Conservation (phyloP, 1,140 invertebrate genomes). For the Lineus longissimus region DNA sequence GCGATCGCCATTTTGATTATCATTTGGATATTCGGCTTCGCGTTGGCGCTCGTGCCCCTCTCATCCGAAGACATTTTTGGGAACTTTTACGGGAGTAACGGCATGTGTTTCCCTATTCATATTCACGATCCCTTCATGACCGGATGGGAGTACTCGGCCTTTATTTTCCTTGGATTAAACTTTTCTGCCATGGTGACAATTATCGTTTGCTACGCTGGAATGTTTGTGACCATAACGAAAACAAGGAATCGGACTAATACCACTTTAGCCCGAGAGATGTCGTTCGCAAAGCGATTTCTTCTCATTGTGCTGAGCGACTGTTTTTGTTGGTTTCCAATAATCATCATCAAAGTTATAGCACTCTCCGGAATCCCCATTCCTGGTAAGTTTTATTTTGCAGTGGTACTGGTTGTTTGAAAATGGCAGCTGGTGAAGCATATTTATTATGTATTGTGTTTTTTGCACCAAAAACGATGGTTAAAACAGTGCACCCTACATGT, state of each 20-base stretch:
- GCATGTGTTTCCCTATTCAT: slow-evolving; percentile 51
- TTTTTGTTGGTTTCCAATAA: neutral
- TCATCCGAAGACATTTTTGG: slow-evolving; percentile 61
- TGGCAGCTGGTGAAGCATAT: no score
- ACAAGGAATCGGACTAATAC: neutral
- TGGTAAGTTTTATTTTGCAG: neutral
- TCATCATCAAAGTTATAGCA: neutral
- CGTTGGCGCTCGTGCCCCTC: slow-evolving; percentile 65
- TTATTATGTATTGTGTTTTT: no score
- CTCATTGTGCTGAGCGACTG: neutral
- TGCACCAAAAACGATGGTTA: no score
- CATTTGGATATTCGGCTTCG: slow-evolving; percentile 65
- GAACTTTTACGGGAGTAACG: slow-evolving; percentile 46
- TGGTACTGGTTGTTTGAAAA: no score
- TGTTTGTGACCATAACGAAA: neutral
- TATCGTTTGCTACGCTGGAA: neutral
- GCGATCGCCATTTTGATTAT: slow-evolving; percentile 58
- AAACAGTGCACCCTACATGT: no score
- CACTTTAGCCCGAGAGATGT: neutral
- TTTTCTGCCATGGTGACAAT: slow-evolving; percentile 16
- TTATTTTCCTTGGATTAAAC: slow-evolving; percentile 51
- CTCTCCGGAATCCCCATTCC: neutral
- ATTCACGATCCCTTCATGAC: slow-evolving; percentile 48
- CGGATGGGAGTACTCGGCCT: slow-evolving; percentile 52
- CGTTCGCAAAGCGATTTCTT: neutral